Percentiles rank a stretch among this genome's conserved stretches.
These are phyloP conservation scores for Temnothorax ravouxi DNA, from an alignment of 2,888 invertebrate species.

Conservation along the genomic window DNA sequence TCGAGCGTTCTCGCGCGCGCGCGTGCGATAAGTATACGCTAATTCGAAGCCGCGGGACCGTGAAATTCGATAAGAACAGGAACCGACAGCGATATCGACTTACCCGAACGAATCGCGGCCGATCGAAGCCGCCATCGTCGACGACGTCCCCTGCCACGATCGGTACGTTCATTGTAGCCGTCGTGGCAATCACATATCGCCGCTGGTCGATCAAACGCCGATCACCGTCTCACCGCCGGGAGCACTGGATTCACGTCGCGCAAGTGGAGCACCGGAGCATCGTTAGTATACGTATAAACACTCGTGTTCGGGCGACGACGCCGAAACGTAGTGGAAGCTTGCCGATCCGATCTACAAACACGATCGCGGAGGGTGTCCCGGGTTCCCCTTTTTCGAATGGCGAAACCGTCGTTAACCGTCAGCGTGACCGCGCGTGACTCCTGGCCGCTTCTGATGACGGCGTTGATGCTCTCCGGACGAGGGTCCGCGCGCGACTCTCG, in stretches of 20 bases:
- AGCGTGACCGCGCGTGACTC: no score
- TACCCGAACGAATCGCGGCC: slow-evolving; percentile 84
- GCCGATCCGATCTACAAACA: neutral
- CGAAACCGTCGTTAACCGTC: neutral
- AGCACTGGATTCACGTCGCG: neutral
- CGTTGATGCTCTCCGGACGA: no score
- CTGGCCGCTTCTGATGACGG: no score
- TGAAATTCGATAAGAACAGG: neutral
- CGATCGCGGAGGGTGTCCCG: neutral
- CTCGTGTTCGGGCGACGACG: neutral
- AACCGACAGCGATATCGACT: slow-evolving; percentile 64
- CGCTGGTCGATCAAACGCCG: neutral
- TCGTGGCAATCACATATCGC: slow-evolving; percentile 65
- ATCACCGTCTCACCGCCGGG: neutral
- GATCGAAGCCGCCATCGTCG: slow-evolving; percentile 82
- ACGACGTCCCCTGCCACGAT: slow-evolving; percentile 84
- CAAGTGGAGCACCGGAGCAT: slow-evolving; percentile 9
- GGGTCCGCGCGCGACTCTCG: slow-evolving; percentile 37
- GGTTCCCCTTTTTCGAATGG: neutral
- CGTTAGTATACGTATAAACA: neutral
- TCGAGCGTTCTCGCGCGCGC: neutral
- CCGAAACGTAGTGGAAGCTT: neutral
- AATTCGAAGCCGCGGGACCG: slow-evolving; percentile 26
- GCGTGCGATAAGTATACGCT: neutral
- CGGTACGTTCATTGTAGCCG: slow-evolving; percentile 83